Conservation (phyloP, 2,113 vertebrate species). For the Todiramphus saurophagus region DNA sequence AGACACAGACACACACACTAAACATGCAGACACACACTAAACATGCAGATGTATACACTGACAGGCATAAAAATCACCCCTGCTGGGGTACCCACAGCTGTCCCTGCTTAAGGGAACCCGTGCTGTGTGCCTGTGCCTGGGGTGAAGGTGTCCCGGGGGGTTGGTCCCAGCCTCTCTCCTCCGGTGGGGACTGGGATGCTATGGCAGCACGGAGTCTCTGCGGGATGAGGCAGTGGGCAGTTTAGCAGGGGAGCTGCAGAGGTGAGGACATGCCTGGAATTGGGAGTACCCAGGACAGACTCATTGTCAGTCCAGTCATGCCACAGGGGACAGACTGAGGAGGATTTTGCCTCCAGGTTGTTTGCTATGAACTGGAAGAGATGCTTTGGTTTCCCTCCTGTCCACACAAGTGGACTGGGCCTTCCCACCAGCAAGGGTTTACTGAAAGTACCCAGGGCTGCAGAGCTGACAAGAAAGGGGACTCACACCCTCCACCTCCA, state of each 20-base stretch:
- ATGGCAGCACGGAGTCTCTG: rapidly evolving
- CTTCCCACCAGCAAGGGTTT: neutral
- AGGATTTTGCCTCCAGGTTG: neutral
- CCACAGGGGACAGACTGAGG: neutral
- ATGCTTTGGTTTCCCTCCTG: neutral
- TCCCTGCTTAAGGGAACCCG: neutral
- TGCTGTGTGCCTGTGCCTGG: no score
- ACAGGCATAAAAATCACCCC: neutral
- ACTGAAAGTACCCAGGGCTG: neutral
- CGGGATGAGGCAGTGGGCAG: neutral
- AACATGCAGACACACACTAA: neutral
- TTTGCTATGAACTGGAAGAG: neutral
- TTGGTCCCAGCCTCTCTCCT: neutral
- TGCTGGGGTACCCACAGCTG: neutral
- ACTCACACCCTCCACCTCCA: neutral
- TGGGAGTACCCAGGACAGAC: neutral
- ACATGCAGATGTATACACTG: neutral
- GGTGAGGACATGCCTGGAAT: neutral
- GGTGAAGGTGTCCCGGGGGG: rapidly evolving
- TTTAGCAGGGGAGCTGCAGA: neutral
- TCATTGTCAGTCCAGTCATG: neutral
- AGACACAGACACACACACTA: neutral
- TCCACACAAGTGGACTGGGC: rapidly evolving
- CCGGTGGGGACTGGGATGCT: neutral
- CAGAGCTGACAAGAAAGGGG: neutral